Conservation (phyloP, 2,888 invertebrate genomes). For the Tinea semifulvella region DNA sequence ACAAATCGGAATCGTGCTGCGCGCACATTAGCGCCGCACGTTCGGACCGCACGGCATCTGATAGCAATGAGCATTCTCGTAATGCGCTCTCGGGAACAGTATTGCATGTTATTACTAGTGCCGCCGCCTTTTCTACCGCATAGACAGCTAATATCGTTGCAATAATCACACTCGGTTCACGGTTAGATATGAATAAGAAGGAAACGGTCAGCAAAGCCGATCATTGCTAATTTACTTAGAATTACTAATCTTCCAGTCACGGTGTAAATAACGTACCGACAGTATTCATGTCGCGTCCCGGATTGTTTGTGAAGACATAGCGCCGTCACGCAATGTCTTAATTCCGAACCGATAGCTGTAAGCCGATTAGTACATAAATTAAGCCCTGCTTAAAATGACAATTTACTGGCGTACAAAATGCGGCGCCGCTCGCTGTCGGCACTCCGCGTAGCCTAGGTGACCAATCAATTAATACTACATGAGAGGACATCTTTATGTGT, state of each 20-base stretch:
- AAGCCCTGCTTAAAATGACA: slow-evolving; percentile 44
- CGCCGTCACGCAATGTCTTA: slow-evolving; percentile 27
- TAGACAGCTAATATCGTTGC: slow-evolving; percentile 36
- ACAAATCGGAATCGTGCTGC: slow-evolving; percentile 56
- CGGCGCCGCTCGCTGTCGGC: slow-evolving; percentile 7
- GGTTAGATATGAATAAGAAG: slow-evolving; percentile 13
- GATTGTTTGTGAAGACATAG: slow-evolving; percentile 4
- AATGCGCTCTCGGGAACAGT: slow-evolving; percentile 35
- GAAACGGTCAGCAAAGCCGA: slow-evolving; percentile 5
- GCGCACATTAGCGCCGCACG: slow-evolving; percentile 54
- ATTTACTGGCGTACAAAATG: slow-evolving; percentile 40
- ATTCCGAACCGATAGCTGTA: slow-evolving; percentile 36
- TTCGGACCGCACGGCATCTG: slow-evolving; percentile 48
- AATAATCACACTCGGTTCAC: slow-evolving; percentile 29
- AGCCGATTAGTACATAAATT: slow-evolving; percentile 40
- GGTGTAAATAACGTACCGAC: slow-evolving; percentile 21
- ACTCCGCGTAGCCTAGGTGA: slow-evolving; percentile 1
- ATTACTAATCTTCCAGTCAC: slow-evolving; percentile 22
- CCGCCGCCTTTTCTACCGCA: slow-evolving; percentile 32
- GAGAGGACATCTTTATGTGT: slow-evolving; percentile 42
- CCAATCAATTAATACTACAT: slow-evolving; percentile 41
- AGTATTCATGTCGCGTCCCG: slow-evolving; percentile 6
- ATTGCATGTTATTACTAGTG: slow-evolving; percentile 48
- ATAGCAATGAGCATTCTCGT: slow-evolving; percentile 36
- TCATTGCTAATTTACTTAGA: slow-evolving; percentile 9